Conservation (phyloP, 1,140 invertebrate species). For the Pollicipes pollicipes region DNA sequence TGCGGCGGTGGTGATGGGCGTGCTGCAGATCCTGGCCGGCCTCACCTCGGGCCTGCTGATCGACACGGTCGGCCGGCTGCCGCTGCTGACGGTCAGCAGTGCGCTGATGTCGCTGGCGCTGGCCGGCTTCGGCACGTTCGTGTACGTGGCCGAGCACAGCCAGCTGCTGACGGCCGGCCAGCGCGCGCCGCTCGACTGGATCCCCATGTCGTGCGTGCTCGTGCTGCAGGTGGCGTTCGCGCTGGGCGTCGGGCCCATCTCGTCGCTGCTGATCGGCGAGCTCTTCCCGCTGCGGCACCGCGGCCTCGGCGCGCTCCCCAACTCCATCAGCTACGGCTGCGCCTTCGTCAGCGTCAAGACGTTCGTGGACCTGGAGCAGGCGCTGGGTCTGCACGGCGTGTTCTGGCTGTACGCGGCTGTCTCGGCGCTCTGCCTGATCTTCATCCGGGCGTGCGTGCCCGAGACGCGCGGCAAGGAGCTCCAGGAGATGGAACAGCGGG, state of each 20-base stretch:
- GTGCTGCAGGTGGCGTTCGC: constrained; percentile 67
- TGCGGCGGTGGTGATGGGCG: constrained; percentile 55
- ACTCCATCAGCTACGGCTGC: constrained; percentile 67
- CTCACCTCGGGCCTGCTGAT: constrained; percentile 58
- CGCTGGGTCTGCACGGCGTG: constrained; percentile 54
- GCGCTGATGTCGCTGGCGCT: constrained; percentile 62
- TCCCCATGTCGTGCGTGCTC: constrained; percentile 57
- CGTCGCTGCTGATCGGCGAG: constrained; percentile 69
- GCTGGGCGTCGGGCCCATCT: constrained; percentile 73
- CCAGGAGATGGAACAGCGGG: constrained; percentile 55
- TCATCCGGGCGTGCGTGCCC: constrained; percentile 66
- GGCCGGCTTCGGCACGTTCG: constrained; percentile 57
- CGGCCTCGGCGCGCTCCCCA: constrained; percentile 61
- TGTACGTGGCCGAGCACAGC: constrained; percentile 38
- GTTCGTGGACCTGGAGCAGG: constrained; percentile 55
- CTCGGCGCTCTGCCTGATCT: constrained; percentile 58
- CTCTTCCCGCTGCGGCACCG: constrained; percentile 68
- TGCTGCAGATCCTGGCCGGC: constrained; percentile 56
- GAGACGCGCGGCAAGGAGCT: constrained; percentile 75
- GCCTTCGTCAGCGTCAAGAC: constrained; percentile 76
- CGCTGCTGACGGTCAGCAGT: constrained; percentile 54
- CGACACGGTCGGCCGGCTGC: constrained; percentile 54
- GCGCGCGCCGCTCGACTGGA: constrained; percentile 45
- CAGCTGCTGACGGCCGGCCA: constrained; percentile 13
- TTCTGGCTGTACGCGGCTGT: constrained; percentile 79